Conservation (phyloP, 2,888 invertebrate genomes). For the Cataglyphis cursor region DNA sequence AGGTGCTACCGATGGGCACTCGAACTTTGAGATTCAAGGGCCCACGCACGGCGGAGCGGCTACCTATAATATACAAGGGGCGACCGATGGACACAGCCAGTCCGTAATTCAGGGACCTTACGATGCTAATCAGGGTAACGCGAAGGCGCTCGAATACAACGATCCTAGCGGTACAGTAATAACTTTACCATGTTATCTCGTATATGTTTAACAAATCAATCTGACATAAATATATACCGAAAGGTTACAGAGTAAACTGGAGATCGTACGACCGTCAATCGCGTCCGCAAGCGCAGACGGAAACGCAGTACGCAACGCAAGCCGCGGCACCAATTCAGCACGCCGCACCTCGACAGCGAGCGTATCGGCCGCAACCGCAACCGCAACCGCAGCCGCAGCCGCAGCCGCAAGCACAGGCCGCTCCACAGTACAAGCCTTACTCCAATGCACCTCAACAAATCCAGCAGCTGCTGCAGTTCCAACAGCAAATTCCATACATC, state of each 20-base stretch:
- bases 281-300: conserved; percentile 53
- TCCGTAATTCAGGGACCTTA: conserved; percentile 77
- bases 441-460: conserved; percentile 82
- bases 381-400: conserved; percentile 55
- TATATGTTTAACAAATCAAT: not conserved
- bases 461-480: conserved; percentile 82
- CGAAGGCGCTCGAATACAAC: conserved; percentile 81
- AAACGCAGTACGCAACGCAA: conserved; percentile 55
- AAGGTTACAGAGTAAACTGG: conserved; percentile 84
- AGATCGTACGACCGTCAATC: conserved; percentile 80
- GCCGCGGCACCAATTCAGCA: conserved; percentile 36
- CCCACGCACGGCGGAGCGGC: conserved; percentile 78
- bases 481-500: conserved; percentile 84
- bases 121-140: conserved; percentile 68
- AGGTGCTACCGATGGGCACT: conserved; percentile 82
- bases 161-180: conserved; percentile 81
- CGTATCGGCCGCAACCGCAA: conserved; percentile 53
- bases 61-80: conserved; percentile 74
- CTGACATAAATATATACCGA: not conserved
- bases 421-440: conserved; percentile 77
- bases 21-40: conserved; percentile 83
- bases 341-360: conserved; percentile 45
- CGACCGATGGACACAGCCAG: conserved; percentile 72
- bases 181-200: not conserved
- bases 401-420: conserved; percentile 59